Conservation (phyloP, 2,888 invertebrate species). For the Nemurella pictetii region DNA sequence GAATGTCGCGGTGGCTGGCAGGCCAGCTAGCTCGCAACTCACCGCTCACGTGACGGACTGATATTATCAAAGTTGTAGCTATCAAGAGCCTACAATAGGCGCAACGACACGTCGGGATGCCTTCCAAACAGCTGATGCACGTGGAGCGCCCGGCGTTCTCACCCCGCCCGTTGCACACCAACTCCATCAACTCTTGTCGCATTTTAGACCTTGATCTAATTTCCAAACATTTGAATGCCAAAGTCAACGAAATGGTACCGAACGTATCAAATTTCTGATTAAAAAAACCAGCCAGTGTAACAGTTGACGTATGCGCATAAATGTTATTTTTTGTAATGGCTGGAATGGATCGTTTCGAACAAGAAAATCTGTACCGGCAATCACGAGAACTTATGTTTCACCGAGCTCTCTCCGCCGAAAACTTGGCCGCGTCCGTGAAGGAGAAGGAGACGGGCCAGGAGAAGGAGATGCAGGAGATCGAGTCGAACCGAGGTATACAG, state of each 20-base stretch:
- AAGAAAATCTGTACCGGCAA: slow-evolving; percentile 64
- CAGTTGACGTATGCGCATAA: background rate
- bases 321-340: slow-evolving; percentile 15
- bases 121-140: background rate
- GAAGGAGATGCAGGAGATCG: too few species aligned
- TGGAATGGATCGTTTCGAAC: slow-evolving; percentile 64
- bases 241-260: background rate
- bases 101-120: background rate
- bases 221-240: too few species aligned
- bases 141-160: too few species aligned
- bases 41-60: background rate
- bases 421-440: too few species aligned
- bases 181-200: background rate
- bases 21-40: too few species aligned
- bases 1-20: background rate
- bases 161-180: too few species aligned
- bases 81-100: background rate
- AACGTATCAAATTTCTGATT: background rate
- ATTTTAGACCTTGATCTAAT: background rate
- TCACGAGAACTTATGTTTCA: slow-evolving; percentile 61
- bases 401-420: slow-evolving; percentile 45
- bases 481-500: slow-evolving; percentile 55
- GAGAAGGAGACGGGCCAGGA: slow-evolving; percentile 42
- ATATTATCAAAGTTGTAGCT: too few species aligned
- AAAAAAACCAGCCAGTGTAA: background rate